phyloP scores from a whole-genome alignment of 30 jellyfish, hydroid and myxozoan species.

The Rhopilema esculentum region DNA sequence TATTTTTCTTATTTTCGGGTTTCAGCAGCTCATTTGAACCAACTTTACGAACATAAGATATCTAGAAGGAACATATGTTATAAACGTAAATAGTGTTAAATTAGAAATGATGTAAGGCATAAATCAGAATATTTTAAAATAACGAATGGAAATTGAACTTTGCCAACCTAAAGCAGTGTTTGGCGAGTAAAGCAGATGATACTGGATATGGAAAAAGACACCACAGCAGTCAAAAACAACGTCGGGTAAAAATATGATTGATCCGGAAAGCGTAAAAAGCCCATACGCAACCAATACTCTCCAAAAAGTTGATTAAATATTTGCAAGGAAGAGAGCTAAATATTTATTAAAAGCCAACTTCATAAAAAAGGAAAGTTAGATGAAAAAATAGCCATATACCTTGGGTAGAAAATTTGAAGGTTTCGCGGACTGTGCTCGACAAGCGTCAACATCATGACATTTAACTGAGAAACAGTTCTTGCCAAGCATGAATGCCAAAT shows the following conservation, averaged over 20 bases:
- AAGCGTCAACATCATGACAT: constrained; percentile 89
- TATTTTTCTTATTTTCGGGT: constrained; percentile 25
- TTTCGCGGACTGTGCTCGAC: constrained; percentile 95
- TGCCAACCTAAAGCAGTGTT: too few species aligned
- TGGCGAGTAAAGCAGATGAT: too few species aligned
- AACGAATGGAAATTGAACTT: too few species aligned
- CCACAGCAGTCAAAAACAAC: too few species aligned
- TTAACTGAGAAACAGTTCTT: constrained; percentile 91
- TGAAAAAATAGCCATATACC: constrained; percentile 29
- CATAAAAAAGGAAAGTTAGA: neutral
- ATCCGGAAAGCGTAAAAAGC: too few species aligned
- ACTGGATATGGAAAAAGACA: too few species aligned
- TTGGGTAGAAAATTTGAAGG: constrained; percentile 90
- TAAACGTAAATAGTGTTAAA: too few species aligned
- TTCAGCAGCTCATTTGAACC: constrained; percentile 79
- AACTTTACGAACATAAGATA: constrained; percentile 90
- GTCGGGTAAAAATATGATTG: too few species aligned
- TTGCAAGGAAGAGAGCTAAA: neutral
- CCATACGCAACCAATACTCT: too few species aligned
- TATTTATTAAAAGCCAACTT: neutral
- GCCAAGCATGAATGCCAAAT: constrained; percentile 94
- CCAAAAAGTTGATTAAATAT: too few species aligned
- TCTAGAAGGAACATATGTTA: constrained; percentile 28
- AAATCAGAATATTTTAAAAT: too few species aligned
- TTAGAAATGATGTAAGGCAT: too few species aligned